phyloP scores from a whole-genome alignment of 2,113 vertebrate species.

The Hippocampus mohnikei region DNA sequence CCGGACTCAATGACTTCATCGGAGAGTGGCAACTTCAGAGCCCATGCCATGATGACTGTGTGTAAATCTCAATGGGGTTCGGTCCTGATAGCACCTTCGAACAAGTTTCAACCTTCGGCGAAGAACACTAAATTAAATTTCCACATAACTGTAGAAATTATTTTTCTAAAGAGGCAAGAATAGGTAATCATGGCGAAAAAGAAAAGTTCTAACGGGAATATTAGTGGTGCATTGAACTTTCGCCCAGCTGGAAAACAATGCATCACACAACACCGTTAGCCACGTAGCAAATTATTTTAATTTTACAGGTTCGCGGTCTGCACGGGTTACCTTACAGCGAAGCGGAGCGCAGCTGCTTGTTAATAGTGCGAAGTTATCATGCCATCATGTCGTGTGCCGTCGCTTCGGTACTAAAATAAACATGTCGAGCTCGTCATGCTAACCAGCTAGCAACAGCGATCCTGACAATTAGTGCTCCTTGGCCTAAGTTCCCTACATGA shows the following conservation, averaged over 20 bases:
- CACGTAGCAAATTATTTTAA: background rate
- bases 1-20: constrained; percentile 97
- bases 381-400: constrained; percentile 57
- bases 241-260: background rate
- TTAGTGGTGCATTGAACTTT: background rate
- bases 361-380: constrained; percentile 29
- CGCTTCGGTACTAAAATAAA: constrained; percentile 43
- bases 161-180: no score
- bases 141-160: background rate
- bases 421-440: constrained; percentile 54
- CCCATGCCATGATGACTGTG: constrained; percentile 85
- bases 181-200: background rate
- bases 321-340: constrained; percentile 37
- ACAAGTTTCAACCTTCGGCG: background rate
- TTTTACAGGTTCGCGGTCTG: background rate
- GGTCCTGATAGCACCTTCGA: constrained; percentile 15
- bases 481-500: background rate
- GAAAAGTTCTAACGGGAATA: background rate
- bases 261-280: background rate
- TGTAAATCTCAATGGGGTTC: constrained; percentile 20
- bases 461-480: background rate
- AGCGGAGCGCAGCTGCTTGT: constrained; percentile 15
- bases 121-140: background rate
- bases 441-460: constrained; percentile 24
- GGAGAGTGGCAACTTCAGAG: constrained; percentile 90